Evolutionary conservation across 2,797 vertebrate species (phyloP).

Genomic region (Clarias platycephalus): DNA sequence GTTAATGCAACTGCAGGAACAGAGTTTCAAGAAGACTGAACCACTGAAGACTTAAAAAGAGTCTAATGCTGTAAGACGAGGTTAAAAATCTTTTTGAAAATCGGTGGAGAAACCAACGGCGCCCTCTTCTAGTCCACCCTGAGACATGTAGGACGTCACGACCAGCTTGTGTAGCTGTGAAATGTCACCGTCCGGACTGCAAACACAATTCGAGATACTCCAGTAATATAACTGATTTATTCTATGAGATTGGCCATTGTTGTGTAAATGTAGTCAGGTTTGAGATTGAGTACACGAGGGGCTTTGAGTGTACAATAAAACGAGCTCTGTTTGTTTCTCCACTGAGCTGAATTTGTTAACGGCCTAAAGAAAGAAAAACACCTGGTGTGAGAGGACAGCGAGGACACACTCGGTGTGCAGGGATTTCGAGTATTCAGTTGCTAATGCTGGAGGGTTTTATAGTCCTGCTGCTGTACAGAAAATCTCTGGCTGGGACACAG

Average conservation of each 20-base stretch:
- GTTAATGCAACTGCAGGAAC: too few relatives aligned
- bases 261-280: background rate
- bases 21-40: background rate
- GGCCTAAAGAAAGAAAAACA: conserved; percentile 12
- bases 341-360: conserved; percentile 4
- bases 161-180: background rate
- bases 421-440: conserved; percentile 17
- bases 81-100: background rate
- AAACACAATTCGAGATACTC: background rate
- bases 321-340: background rate
- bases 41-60: background rate
- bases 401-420: conserved; percentile 22
- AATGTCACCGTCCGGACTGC: background rate
- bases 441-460: conserved; percentile 36
- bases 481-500: conserved; percentile 29
- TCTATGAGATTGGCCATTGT: background rate
- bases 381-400: conserved; percentile 17
- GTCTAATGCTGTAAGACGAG: background rate
- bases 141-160: background rate
- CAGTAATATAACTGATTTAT: background rate
- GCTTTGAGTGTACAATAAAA: background rate
- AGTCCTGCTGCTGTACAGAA: conserved; percentile 23
- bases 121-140: too few relatives aligned
- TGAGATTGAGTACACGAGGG: background rate
- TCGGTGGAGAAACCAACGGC: background rate